A percentile compares a stretch with the other conserved stretches of the same genome.
Evolutionary conservation across 2,888 invertebrate species (phyloP).

Genomic region (Nebria brevicollis): DNA sequence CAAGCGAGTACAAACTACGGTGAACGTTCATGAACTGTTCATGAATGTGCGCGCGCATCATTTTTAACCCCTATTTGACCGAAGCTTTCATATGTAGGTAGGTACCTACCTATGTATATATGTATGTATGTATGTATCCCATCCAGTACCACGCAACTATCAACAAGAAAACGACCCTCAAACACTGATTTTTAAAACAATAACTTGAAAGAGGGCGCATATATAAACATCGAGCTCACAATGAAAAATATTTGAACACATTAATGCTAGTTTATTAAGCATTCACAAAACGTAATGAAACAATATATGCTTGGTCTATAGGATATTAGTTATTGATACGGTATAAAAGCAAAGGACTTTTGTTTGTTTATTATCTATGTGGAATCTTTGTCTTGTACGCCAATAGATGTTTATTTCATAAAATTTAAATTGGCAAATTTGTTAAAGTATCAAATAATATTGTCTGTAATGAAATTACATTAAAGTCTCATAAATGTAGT

Average conservation of each 20-base stretch:
- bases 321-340: not conserved
- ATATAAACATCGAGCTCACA: not conserved
- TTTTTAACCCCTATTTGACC: not conserved
- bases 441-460: not conserved
- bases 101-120: too few species aligned
- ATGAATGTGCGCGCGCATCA: not conserved
- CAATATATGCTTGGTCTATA: not conserved
- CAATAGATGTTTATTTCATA: not conserved
- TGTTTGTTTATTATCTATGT: too few species aligned
- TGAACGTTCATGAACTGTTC: not conserved
- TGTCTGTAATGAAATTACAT: not conserved
- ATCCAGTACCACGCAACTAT: constrained; percentile 3
- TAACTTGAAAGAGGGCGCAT: constrained; percentile 8
- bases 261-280: not conserved
- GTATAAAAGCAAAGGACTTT: too few species aligned
- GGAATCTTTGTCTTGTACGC: not conserved
- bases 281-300: constrained; percentile 14
- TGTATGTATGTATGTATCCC: not conserved
- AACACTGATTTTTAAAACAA: constrained; percentile 12
- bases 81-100: not conserved
- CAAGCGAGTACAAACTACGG: not conserved
- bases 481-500: too few species aligned
- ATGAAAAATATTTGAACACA: not conserved
- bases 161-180: constrained; percentile 13
- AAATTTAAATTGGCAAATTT: not conserved